A percentile compares a stretch with the other conserved stretches of the same genome.
These are phyloP conservation scores for Sisyra terminalis DNA, from an alignment of 2,888 invertebrate species.

Conservation along the genomic window DNA sequence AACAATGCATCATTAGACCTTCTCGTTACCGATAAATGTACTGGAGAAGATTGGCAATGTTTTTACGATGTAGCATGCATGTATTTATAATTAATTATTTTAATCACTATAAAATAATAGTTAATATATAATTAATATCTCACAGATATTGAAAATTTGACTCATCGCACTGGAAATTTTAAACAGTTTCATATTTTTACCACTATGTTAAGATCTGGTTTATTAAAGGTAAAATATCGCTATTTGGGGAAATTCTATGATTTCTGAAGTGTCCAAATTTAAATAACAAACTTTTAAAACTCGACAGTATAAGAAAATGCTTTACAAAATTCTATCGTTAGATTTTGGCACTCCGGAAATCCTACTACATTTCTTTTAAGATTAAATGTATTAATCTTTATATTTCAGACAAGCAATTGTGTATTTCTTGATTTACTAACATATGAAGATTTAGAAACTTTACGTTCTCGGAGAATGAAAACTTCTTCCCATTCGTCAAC, in stretches of 20 bases:
- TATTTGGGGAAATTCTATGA: too few relatives aligned
- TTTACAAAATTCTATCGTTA: too few relatives aligned
- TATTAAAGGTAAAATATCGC: constrained; percentile 32
- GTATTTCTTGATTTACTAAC: constrained; percentile 32
- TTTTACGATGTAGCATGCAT: constrained; percentile 32
- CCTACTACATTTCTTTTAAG: too few relatives aligned
- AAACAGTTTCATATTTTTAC: constrained; percentile 35
- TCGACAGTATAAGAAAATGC: too few relatives aligned
- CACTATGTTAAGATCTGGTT: constrained; percentile 34
- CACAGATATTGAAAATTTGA: constrained; percentile 34
- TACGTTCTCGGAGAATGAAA: constrained; percentile 25
- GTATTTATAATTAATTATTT: constrained; percentile 11
- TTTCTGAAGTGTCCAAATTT: too few relatives aligned
- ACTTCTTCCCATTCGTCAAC: constrained; percentile 10
- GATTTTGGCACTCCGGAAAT: too few relatives aligned
- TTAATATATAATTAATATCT: constrained; percentile 9
- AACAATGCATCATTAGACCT: constrained; percentile 1
- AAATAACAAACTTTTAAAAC: too few relatives aligned
- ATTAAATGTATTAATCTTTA: constrained; percentile 5
- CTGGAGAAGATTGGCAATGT: constrained; percentile 36
- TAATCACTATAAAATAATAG: background rate
- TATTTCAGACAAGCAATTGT: constrained; percentile 30
- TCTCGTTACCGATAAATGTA: constrained; percentile 29
- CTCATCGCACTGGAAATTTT: constrained; percentile 36
- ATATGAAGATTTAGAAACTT: constrained; percentile 31